Percentiles rank a stretch among this genome's conserved stretches.
Evolutionary conservation across 2,797 vertebrate species (phyloP).

Genomic region (Spinibarbus caldwelli): DNA sequence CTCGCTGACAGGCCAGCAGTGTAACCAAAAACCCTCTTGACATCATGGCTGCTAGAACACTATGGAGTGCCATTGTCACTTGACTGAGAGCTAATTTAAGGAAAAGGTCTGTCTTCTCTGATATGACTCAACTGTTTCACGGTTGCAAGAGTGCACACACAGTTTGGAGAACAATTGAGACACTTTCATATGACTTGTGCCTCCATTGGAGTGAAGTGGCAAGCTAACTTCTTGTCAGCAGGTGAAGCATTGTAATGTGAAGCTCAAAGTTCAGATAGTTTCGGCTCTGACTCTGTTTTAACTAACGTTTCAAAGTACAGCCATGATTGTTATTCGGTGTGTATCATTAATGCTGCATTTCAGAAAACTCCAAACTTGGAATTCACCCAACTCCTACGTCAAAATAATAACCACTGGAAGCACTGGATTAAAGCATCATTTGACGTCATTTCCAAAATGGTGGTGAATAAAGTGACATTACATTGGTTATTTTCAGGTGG

Average conservation of each 20-base stretch:
- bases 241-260: slow-evolving; percentile 1
- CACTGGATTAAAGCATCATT: not conserved
- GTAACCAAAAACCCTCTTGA: slow-evolving; percentile 63
- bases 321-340: not conserved
- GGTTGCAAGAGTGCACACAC: slow-evolving; percentile 19
- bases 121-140: slow-evolving; percentile 57
- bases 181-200: not conserved
- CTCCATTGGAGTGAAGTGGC: not conserved
- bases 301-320: not conserved
- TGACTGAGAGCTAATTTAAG: slow-evolving; percentile 77
- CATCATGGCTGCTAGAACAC: slow-evolving; percentile 68
- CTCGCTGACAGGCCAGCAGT: slow-evolving; percentile 62
- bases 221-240: not conserved
- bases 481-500: not conserved
- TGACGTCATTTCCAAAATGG: not conserved
- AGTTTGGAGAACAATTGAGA: not conserved
- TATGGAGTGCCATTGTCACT: slow-evolving; percentile 76
- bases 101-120: slow-evolving; percentile 67
- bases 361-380: not conserved
- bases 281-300: not conserved
- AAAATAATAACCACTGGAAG: not conserved
- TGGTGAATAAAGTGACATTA: not conserved
- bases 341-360: not conserved
- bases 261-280: slow-evolving; percentile 4
- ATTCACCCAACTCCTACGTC: not conserved